Evolutionary conservation across 2,888 invertebrate genomes (phyloP), one percentile per base, ranked within the genome.

Genomic region (Habrosyne pyritoides): DNA sequence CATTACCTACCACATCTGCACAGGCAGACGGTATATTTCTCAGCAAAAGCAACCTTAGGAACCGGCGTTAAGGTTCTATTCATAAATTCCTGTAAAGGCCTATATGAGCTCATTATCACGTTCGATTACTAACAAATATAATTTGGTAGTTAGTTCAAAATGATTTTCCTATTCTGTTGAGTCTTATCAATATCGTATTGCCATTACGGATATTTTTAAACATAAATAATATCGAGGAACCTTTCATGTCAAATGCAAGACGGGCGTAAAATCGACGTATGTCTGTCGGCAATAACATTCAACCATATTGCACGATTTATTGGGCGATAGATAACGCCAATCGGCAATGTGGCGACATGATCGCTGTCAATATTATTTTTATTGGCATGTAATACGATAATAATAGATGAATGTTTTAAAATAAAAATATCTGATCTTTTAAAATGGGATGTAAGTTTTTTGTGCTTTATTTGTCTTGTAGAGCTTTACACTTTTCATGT

Each of bases 271-370:
- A 63, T 55, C 46, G 68, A 61, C 61, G 65, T 59, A 64, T 63
- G 60, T 55, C 62, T 66, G 66, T 47, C 64, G 60, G 56, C 57
- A 56, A 54, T 42, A 42, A 42, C 7, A 8, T 42, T 42, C 18
- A 8, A 42, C 56, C 51, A 56, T 59, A 61, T 62, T 61, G 57
- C 54, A 53, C 53, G 59, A 73, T 73, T 72, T 72, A 73, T 73
- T 63, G 63, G 58, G 18, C 59, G 57, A 67, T 62, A 71, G 64
- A 69, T 63, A 64, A 66, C 69, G 58, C 54, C 55, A 47, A 33
- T 42, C 10, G 53, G 52, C 48, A 48, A 36, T 3, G 42, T 36
- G 58, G 53, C 53, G n/a, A 52, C 49, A 28, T 21, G 53, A 47
- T 52, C 54, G 57, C 61, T 71, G 62, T 62, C 59, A 59, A 60